Evolutionary conservation across 2,888 invertebrate genomes (phyloP), one percentile per base, ranked within the genome.

Genomic region (Pharmacophagus antenor): DNA sequence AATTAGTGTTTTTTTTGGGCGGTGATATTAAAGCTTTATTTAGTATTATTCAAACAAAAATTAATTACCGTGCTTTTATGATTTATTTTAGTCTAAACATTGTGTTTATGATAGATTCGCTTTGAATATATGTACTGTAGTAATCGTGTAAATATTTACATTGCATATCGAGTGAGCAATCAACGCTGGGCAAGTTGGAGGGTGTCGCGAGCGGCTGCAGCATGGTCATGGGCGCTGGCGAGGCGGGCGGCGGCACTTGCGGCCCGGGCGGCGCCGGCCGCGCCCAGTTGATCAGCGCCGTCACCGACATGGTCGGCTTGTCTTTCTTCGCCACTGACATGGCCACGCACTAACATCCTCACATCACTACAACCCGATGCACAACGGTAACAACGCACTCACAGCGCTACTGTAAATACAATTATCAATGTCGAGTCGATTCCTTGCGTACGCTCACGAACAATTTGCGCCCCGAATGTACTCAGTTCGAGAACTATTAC

Each of bases 301-400:
- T 94, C 79, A 96, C 95, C 81, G 95, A 95, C 94, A 95, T 95
- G 92, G 95, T 95, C 75, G 95, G 95, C 83, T 95, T 95, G 87
- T 95, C 95, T 90, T 95, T 95, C 92, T 95, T 95, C 93, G 95
- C 94, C 95, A 95, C 74, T 76, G 90, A 88, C 90, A 90, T 89
- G 80, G 80, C 87, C 78, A 82, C 80, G 68, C 81, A 85, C 84
- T 83, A 87, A 68, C 80, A 85, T 85, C 85, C 85, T 88, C 86
- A 86, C 88, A 87, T 87, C 85, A 90, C 90, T 87, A 79, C 71
- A 75, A 80, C 72, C 65, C 71, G 79, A 79, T 76, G 71, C 81
- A 82, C 79, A 76, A 67, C 60, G 64, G 18, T 23, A 46, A 51
- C 20, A 51, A 23, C 21, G 47, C 52, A 31, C 6, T 23, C 52